Conservation (phyloP, 2,113 vertebrate species). For the Alexandromys fortis region DNA sequence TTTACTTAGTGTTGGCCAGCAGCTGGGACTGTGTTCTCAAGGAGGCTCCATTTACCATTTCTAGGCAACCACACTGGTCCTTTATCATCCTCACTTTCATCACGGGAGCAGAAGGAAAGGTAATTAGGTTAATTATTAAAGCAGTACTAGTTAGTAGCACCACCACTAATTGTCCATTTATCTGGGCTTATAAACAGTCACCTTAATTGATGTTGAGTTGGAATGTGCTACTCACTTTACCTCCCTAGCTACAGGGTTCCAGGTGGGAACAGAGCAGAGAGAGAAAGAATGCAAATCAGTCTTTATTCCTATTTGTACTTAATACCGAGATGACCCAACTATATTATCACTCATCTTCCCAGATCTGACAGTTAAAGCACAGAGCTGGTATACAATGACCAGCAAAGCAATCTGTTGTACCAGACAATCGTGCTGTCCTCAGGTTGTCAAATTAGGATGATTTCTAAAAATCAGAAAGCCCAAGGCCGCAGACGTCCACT, state of each 20-base stretch:
- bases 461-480: conserved; percentile 46
- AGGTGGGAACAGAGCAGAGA: conserved; percentile 25
- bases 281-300: conserved; percentile 48
- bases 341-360: neutral
- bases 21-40: conserved; percentile 60
- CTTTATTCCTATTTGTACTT: conserved; percentile 39
- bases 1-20: conserved; percentile 3
- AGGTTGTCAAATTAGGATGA: conserved; percentile 40
- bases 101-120: conserved; percentile 80
- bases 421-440: neutral
- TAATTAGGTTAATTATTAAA: conserved; percentile 82
- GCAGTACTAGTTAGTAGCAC: conserved; percentile 70
- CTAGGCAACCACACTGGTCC: conserved; percentile 77
- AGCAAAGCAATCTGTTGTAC: conserved; percentile 45
- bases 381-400: neutral
- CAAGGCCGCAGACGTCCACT: neutral
- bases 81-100: conserved; percentile 75
- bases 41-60: conserved; percentile 67
- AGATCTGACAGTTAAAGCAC: conserved; percentile 46
- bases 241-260: conserved; percentile 54
- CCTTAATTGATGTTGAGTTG: conserved; percentile 72
- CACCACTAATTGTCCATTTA: conserved; percentile 69
- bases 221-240: conserved; percentile 67
- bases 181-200: conserved; percentile 60
- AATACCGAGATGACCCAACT: neutral